Evolutionary conservation across 2,888 invertebrate species (phyloP).

Genomic region (Cyclophora punctaria): DNA sequence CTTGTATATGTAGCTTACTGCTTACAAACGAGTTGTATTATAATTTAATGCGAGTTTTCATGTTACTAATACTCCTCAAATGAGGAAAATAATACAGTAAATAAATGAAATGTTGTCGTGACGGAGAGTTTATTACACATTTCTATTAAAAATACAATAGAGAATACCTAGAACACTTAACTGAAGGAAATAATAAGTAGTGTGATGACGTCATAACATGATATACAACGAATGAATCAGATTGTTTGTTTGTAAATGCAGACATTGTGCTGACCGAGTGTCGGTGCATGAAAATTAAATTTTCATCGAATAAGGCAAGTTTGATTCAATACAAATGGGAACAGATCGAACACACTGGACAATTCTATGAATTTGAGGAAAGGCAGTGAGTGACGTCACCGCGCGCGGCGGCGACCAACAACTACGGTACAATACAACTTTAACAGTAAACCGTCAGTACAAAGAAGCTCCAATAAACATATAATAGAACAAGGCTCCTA

Average conservation of each 20-base stretch:
- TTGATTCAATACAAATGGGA: conserved; percentile 23
- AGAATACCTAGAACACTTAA: too few species aligned
- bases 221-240: background rate
- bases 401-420: conserved; percentile 37
- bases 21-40: too few species aligned
- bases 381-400: conserved; percentile 57
- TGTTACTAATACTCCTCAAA: too few species aligned
- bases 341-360: conserved; percentile 48
- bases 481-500: conserved; percentile 67
- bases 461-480: conserved; percentile 59
- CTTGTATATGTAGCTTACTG: too few species aligned
- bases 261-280: conserved; percentile 44
- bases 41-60: too few species aligned
- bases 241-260: conserved; percentile 40
- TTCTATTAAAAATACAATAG: too few species aligned
- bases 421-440: conserved; percentile 40
- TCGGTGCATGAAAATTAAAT: conserved; percentile 35
- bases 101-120: too few species aligned
- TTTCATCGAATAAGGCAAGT: conserved; percentile 51
- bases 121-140: too few species aligned
- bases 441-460: conserved; percentile 45
- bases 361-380: conserved; percentile 42
- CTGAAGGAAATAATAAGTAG: too few species aligned
- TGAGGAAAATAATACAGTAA: too few species aligned
- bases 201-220: background rate